Evolutionary conservation across 2,113 vertebrate species (phyloP), one percentile per base, ranked within the genome.

Genomic region (Oreotrochilus melanogaster): DNA sequence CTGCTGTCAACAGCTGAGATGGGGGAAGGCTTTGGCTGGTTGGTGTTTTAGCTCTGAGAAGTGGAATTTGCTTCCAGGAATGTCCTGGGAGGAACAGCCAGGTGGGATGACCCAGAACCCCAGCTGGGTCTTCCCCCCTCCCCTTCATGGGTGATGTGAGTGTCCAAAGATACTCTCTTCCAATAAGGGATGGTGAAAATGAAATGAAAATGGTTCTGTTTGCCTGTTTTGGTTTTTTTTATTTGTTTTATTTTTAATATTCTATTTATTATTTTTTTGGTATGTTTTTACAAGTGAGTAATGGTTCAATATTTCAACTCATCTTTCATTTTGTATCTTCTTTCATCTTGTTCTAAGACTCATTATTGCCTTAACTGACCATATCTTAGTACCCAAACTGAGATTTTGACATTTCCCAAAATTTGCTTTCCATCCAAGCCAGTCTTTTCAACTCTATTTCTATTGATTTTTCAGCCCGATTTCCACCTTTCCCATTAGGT

Each of bases 401-500:
- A n/a, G n/a, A n/a, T n/a, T n/a, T n/a, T n/a, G 35, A 18, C 76
- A 45, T 78, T 93, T 89, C 60, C 65, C 50, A 81, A 64, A 79
- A 86, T 64, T 78, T 69, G 19, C 21, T 88, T 61, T 89, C 33
- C 74, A 64, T 45, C 72, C 60, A 88, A 64, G 23, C 9, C 14
- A 48, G 13, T 89, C 71, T 78, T 90, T 88, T 84, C 30, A 57
- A 66, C 35, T 90, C 60, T 54, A 27, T 95, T 92, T 54, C 7
- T 89, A 79, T 65, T 62, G 70, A 88, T 76, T 91, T 91, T 73
- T 54, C 47, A 86, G 67, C 33, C 51, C 57, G 16, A 82, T 93
- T 95, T 83, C 42, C 15, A 88, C 71, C 66, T 82, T 70, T 89
- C 8, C 27, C 27, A 13, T 79, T 50, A 74, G 35, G 1, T 11